Evolutionary conservation across 2,888 invertebrate genomes (phyloP).

Genomic region (Heliconius charithonia): DNA sequence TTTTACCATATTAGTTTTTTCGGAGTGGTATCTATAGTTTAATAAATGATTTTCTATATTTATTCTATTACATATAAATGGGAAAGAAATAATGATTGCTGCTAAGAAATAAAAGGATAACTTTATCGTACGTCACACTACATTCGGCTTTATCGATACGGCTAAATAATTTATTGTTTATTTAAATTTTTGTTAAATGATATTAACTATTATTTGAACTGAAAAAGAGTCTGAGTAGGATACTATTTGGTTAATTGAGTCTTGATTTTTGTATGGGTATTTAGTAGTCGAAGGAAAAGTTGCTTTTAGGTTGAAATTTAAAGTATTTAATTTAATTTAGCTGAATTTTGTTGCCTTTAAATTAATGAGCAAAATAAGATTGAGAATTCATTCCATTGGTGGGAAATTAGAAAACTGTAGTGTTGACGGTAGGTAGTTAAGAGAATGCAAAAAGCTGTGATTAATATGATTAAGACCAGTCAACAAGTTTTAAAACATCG

Average conservation of each 20-base stretch:
- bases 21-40: constrained; percentile 74
- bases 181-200: constrained; percentile 33
- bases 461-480: constrained; percentile 83
- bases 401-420: constrained; percentile 74
- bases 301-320: constrained; percentile 15
- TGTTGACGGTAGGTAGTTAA: constrained; percentile 79
- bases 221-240: constrained; percentile 45
- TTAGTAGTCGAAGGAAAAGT: constrained; percentile 29
- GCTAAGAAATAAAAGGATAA: constrained; percentile 56
- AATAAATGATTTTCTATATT: constrained; percentile 75
- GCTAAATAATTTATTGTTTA: constrained; percentile 30
- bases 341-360: constrained; percentile 24
- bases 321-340: constrained; percentile 31
- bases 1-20: constrained; percentile 77
- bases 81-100: constrained; percentile 55
- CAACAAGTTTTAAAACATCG: constrained; percentile 84
- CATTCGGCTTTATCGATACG: constrained; percentile 42
- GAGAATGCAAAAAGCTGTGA: constrained; percentile 82
- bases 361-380: constrained; percentile 54
- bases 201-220: constrained; percentile 39
- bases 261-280: constrained; percentile 30
- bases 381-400: constrained; percentile 76
- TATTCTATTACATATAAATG: constrained; percentile 56
- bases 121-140: constrained; percentile 55
- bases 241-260: constrained; percentile 39